Conservation (phyloP, 2,113 vertebrate species). For the Melanotaenia duboulayi region DNA sequence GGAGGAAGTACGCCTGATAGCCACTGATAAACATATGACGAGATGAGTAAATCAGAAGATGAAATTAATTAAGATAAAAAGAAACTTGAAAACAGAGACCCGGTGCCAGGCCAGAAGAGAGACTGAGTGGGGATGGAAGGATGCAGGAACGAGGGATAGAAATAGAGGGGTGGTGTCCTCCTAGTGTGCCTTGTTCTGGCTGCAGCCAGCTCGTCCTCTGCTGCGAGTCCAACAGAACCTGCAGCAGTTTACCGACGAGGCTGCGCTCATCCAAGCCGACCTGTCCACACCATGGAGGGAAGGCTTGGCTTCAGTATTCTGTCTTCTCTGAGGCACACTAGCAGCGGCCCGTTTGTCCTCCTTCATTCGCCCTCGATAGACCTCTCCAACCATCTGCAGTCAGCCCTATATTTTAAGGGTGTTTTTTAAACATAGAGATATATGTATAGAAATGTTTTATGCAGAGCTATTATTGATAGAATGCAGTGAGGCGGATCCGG, state of each 20-base stretch:
- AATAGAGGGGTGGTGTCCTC: conserved; percentile 28
- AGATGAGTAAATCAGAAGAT: conserved; percentile 19
- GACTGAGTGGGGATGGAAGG: conserved; percentile 79
- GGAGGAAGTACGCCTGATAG: conserved; percentile 65
- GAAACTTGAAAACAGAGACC: conserved; percentile 78
- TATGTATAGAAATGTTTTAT: conserved; percentile 88
- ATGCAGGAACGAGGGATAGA: conserved; percentile 58
- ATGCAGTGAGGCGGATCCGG: conserved; percentile 80
- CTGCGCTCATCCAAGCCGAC: conserved; percentile 33
- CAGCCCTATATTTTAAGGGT: conserved; percentile 82
- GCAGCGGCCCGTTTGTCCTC: conserved; percentile 25
- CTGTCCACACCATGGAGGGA: background rate
- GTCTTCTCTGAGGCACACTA: conserved; percentile 29
- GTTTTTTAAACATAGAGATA: conserved; percentile 83
- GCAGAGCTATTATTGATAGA: conserved; percentile 85
- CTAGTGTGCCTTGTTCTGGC: conserved; percentile 34
- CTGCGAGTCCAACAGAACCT: conserved; percentile 1
- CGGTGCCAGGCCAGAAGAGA: conserved; percentile 83
- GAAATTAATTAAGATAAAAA: conserved; percentile 56
- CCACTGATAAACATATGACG: conserved; percentile 54
- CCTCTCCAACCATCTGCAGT: conserved; percentile 78
- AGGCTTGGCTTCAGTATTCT: background rate
- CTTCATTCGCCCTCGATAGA: conserved; percentile 17
- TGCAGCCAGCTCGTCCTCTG: conserved; percentile 23
- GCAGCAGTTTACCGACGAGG: conserved; percentile 20